Conservation (phyloP, 2,888 invertebrate species). For the Scaeva pyrastri region DNA sequence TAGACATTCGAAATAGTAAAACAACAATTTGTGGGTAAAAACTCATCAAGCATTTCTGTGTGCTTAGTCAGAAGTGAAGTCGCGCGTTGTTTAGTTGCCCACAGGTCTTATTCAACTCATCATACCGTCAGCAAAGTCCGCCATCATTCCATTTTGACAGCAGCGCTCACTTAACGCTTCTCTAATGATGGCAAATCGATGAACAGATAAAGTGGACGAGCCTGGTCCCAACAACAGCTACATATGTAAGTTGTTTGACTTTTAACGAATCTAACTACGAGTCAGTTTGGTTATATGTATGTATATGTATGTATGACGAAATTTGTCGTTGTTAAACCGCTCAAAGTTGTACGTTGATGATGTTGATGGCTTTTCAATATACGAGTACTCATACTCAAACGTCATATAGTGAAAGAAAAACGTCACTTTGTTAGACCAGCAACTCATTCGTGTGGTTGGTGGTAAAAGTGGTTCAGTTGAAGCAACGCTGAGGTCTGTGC, state of each 20-base stretch:
- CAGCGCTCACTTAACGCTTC: not conserved
- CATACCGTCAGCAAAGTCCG: not conserved
- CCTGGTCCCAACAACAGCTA: not conserved
- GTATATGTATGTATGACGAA: not conserved
- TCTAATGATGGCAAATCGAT: constrained; percentile 17
- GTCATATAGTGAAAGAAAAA: not conserved
- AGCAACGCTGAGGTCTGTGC: not conserved
- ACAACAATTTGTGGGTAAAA: not conserved
- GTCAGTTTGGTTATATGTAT: not conserved
- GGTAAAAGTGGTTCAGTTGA: constrained; percentile 12
- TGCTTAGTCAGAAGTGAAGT: too few relatives aligned
- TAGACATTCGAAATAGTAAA: not conserved
- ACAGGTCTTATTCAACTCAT: constrained; percentile 11
- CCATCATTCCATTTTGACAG: constrained; percentile 19
- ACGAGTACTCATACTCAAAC: too few relatives aligned
- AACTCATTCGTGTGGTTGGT: constrained; percentile 12
- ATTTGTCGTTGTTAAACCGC: not conserved
- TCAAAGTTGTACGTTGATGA: not conserved
- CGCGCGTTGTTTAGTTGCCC: not conserved
- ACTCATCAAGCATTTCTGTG: not conserved
- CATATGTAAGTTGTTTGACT: not conserved
- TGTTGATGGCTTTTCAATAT: not conserved
- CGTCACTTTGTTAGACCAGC: constrained; percentile 10
- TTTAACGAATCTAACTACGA: not conserved
- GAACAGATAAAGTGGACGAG: not conserved